Conservation (phyloP, 1,140 invertebrate species). For the Cydia splendana region DNA sequence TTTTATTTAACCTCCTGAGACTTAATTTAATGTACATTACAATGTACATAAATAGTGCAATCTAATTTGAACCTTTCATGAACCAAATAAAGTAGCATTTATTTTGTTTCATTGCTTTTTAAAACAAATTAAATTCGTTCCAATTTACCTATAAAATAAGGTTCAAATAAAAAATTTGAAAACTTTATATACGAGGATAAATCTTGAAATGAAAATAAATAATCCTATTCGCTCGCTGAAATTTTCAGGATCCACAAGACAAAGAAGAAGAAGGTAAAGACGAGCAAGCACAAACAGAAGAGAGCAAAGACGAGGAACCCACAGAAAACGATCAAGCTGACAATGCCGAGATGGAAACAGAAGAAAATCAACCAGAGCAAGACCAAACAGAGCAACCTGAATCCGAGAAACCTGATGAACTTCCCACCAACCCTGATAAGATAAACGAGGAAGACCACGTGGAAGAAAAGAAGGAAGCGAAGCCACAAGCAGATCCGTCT, state of each 20-base stretch:
- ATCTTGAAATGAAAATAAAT: neutral
- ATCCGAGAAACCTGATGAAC: slow-evolving; percentile 69
- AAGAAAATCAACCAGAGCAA: slow-evolving; percentile 55
- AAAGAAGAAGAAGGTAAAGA: slow-evolving; percentile 36
- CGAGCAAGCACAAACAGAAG: slow-evolving; percentile 38
- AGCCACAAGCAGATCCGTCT: slow-evolving; percentile 80
- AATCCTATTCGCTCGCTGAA: neutral
- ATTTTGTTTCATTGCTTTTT: no score
- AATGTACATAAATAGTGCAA: no score
- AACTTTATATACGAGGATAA: no score
- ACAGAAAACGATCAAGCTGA: slow-evolving; percentile 42
- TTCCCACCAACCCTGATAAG: slow-evolving; percentile 72
- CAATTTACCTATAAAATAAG: no score
- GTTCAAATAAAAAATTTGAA: no score
- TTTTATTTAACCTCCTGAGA: no score
- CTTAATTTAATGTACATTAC: no score
- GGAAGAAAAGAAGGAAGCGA: slow-evolving; percentile 85
- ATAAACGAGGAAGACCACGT: slow-evolving; percentile 80
- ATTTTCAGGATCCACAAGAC: slow-evolving; percentile 36
- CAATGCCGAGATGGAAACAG: slow-evolving; percentile 50
- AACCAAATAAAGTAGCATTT: no score
- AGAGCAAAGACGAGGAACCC: slow-evolving; percentile 58
- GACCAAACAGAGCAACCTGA: slow-evolving; percentile 51
- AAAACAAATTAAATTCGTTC: no score
- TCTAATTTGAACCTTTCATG: no score